Conservation (phyloP, 2,113 vertebrate species). For the Entomyzon cyanotis region DNA sequence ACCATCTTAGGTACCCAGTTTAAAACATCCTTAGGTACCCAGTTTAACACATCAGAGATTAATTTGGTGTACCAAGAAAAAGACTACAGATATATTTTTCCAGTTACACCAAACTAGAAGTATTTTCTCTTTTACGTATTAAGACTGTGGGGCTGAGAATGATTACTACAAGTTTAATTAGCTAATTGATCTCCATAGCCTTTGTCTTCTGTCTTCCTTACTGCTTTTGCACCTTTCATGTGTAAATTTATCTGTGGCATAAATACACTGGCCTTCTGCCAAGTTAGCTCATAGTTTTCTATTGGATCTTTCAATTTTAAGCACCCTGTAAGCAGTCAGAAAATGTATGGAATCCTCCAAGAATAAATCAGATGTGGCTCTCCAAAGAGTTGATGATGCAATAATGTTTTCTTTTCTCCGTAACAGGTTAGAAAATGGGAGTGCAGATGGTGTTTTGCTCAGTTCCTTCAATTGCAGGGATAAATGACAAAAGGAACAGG, state of each 20-base stretch:
- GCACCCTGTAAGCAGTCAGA: neutral
- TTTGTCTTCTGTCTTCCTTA: neutral
- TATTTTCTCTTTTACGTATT: neutral
- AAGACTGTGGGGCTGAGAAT: neutral
- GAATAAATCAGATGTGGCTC: neutral
- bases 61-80: neutral
- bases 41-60: neutral
- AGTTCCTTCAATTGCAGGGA: neutral
- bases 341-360: neutral
- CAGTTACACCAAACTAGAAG: neutral
- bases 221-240: neutral
- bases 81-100: neutral
- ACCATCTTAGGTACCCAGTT: neutral
- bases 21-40: neutral
- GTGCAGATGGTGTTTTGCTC: neutral
- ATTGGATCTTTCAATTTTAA: neutral
- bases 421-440: neutral
- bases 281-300: neutral
- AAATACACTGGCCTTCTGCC: neutral
- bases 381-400: neutral
- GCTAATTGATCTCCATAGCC: neutral
- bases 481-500: neutral
- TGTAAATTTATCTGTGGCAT: neutral
- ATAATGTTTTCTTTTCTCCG: neutral
- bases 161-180: conserved; percentile 21